phyloP scores from a whole-genome alignment of 2,797 vertebrate species.

The Danio aesculapii region DNA sequence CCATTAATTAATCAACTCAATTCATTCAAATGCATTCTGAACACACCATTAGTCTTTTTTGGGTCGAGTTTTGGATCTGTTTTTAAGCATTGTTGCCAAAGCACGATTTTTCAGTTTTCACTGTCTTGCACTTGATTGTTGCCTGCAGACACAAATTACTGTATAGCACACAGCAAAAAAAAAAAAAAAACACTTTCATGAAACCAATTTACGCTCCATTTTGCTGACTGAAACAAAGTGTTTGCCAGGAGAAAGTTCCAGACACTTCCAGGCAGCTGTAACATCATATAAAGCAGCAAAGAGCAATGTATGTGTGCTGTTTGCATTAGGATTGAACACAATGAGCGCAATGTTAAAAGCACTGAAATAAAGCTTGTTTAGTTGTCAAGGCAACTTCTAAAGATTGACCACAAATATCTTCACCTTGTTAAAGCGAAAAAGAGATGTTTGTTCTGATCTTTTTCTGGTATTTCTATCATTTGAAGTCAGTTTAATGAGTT shows the following conservation, averaged over 20 bases:
- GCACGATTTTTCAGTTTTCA: not conserved
- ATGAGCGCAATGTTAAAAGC: not conserved
- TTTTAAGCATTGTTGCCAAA: not conserved
- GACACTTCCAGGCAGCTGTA: constrained; percentile 17
- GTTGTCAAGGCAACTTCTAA: constrained; percentile 8
- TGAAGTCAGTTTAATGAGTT: not conserved
- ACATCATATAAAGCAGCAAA: not conserved
- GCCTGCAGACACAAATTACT: not conserved
- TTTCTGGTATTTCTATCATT: not conserved
- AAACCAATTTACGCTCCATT: constrained; percentile 25
- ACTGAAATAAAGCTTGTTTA: not conserved
- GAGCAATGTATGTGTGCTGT: not conserved
- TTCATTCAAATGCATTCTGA: not conserved
- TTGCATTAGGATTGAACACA: not conserved
- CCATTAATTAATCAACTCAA: not conserved
- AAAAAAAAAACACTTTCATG: not conserved
- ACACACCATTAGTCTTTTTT: not conserved
- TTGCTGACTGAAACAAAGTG: not conserved
- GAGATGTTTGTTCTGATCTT: not conserved
- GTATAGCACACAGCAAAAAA: not conserved
- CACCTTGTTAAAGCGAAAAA: not conserved
- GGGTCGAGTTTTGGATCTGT: not conserved
- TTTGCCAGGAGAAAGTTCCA: not conserved
- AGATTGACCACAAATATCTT: not conserved
- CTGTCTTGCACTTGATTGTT: not conserved